Conservation (phyloP, 2,797 vertebrate species). For the Chaetophractus vellerosus region DNA sequence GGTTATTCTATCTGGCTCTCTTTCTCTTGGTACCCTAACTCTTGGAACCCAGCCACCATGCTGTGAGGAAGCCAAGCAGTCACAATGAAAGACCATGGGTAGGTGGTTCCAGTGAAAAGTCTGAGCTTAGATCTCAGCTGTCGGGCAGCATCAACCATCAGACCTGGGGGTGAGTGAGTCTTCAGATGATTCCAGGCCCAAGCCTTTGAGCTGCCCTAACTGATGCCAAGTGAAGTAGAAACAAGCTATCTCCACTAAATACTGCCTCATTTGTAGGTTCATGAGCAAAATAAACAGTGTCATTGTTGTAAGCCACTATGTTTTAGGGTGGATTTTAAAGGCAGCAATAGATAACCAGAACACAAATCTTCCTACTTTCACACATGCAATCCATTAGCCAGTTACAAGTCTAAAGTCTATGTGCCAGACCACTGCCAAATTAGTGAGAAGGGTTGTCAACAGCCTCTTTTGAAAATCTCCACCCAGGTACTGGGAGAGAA, state of each 20-base stretch:
- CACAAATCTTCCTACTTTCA: neutral
- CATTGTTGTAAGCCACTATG: neutral
- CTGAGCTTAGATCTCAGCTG: neutral
- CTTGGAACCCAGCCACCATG: neutral
- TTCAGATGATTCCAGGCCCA: neutral
- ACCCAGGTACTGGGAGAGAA: neutral
- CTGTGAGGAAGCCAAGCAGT: neutral
- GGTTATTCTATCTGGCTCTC: neutral
- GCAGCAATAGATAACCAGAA: conserved; percentile 9
- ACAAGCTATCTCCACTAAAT: neutral
- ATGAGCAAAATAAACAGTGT: neutral
- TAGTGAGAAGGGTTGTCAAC: neutral
- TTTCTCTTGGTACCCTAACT: neutral
- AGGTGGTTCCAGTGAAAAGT: neutral
- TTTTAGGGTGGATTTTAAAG: neutral
- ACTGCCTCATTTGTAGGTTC: neutral
- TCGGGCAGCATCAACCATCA: neutral
- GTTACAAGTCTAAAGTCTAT: neutral
- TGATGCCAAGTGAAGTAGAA: neutral
- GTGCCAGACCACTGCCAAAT: neutral
- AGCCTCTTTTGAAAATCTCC: neutral
- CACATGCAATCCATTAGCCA: neutral
- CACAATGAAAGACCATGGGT: neutral
- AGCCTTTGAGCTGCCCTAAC: neutral
- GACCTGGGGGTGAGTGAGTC: neutral